These are phyloP conservation scores for Balearica regulorum DNA, from an alignment of 2,797 vertebrate genomes.

Conservation along the genomic window DNA sequence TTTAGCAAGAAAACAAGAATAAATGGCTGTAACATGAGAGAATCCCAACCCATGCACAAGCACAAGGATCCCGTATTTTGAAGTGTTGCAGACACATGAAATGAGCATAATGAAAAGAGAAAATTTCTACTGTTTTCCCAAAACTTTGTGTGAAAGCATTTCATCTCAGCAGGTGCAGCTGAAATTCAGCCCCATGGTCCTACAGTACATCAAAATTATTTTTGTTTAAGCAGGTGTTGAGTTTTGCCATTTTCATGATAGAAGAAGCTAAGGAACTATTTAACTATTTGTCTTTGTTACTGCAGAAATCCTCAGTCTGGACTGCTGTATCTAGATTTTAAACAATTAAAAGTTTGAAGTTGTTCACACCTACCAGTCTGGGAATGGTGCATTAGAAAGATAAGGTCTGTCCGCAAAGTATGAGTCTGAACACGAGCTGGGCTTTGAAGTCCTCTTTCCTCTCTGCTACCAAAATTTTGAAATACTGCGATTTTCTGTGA, in stretches of 20 bases:
- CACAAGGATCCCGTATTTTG: neutral
- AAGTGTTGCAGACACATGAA: neutral
- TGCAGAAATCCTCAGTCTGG: neutral
- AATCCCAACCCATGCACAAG: neutral
- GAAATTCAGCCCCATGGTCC: neutral
- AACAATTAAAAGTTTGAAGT: neutral
- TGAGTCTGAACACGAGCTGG: neutral
- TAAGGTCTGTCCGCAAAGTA: slow-evolving; percentile 9
- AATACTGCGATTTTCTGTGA: neutral
- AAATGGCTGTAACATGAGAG: neutral
- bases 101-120: neutral
- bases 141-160: neutral
- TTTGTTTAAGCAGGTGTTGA: neutral
- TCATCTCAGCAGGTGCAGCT: neutral
- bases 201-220: neutral
- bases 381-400: neutral
- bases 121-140: neutral
- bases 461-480: neutral
- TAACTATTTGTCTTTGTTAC: neutral
- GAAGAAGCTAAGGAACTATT: neutral
- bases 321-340: neutral
- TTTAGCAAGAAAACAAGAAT: neutral
- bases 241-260: neutral
- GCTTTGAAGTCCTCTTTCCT: slow-evolving; percentile 23
- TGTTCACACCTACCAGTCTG: neutral